Evolutionary conservation across 92 coral and sea anemone genomes (phyloP).

Genomic region (Scolanthus callimorphus): DNA sequence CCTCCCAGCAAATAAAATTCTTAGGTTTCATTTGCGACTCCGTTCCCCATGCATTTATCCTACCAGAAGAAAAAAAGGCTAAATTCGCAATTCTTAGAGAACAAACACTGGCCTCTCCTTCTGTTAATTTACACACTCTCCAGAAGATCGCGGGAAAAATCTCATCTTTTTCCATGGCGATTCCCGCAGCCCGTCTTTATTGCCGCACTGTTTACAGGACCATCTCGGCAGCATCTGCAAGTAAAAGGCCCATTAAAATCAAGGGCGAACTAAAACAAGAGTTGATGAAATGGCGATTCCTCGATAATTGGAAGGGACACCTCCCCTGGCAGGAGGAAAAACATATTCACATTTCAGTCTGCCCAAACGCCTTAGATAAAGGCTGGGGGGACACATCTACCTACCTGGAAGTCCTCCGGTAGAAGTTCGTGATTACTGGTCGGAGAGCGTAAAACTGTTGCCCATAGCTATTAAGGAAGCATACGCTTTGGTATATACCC

Average conservation of each 20-base stretch:
- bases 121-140: not conserved
- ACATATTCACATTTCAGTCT: conserved; percentile 7
- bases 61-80: conserved; percentile 4
- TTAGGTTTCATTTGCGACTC: conserved; percentile 11
- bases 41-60: not conserved
- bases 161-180: conserved; percentile 19
- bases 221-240: conserved; percentile 3
- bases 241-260: not conserved
- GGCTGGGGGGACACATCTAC: conserved; percentile 11
- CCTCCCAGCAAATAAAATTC: not conserved
- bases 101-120: not conserved
- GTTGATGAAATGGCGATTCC: conserved; percentile 11
- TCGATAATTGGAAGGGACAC: conserved; percentile 19
- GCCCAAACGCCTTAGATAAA: conserved; percentile 3
- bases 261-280: conserved; percentile 13
- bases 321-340: conserved; percentile 40
- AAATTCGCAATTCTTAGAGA: conserved; percentile 1
- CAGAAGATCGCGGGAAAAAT: not conserved
- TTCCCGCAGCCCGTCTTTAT: conserved; percentile 13
- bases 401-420: not conserved
- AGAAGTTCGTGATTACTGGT: not conserved
- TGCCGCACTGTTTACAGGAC: conserved; percentile 7
- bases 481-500: conserved; percentile 2
- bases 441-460: not conserved
- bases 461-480: conserved; percentile 1